Evolutionary conservation across 1,140 invertebrate species (phyloP).

Genomic region (Penaeus vannamei): DNA sequence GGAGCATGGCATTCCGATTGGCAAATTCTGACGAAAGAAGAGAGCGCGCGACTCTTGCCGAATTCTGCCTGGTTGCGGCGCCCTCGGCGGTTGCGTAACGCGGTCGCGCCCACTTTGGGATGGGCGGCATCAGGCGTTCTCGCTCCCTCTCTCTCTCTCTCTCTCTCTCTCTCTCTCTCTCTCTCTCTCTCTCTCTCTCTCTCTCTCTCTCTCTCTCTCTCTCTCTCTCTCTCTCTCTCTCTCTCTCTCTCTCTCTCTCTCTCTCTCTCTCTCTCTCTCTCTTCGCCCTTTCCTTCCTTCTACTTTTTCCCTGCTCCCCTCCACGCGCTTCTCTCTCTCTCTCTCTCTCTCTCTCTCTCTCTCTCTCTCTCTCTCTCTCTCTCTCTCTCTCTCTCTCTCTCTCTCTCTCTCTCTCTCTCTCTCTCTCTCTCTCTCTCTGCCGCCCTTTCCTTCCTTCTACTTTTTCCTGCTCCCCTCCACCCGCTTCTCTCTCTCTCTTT

Average conservation of each 20-base stretch:
- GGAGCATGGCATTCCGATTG: no score
- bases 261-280: neutral
- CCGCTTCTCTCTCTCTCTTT: neutral
- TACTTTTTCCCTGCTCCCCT: neutral
- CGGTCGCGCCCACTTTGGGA: no score
- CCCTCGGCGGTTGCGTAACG: no score
- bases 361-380: neutral
- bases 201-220: conserved; percentile 7
- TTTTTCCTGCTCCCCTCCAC: neutral
- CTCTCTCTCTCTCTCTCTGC: neutral
- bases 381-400: neutral
- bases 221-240: neutral
- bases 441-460: neutral
- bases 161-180: neutral
- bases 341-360: neutral
- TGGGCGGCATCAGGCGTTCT: neutral
- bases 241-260: neutral
- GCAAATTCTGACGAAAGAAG: no score
- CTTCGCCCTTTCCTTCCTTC: neutral
- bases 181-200: neutral
- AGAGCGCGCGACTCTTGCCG: no score
- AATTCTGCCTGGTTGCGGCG: no score
- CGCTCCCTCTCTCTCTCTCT: neutral
- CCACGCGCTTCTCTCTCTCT: neutral
- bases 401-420: neutral